phyloP scores from a whole-genome alignment of 1,140 invertebrate genomes.

The Ctenoplectra terminalis region DNA sequence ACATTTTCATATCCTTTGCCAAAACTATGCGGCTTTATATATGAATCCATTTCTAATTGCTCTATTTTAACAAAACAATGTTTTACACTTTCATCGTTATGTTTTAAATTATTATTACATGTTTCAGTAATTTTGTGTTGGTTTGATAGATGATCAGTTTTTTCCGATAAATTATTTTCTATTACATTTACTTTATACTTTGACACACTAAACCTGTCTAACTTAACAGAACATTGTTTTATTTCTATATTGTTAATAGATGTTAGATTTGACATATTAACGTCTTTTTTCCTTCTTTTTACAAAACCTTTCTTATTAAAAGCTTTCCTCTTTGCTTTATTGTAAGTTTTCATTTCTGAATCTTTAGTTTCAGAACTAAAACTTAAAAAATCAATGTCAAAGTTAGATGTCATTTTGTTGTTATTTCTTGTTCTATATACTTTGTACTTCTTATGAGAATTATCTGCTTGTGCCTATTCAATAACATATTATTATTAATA shows the following conservation, averaged over 20 bases:
- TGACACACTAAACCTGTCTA: not conserved
- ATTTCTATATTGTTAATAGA: not conserved
- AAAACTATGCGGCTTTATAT: not conserved
- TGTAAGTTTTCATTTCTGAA: not conserved
- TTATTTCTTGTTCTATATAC: not conserved
- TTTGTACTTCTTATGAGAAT: not conserved
- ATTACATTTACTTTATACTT: not conserved
- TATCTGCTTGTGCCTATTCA: slow-evolving; percentile 3
- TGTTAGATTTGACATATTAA: not conserved
- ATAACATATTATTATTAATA: slow-evolving; percentile 18
- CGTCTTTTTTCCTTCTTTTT: not conserved
- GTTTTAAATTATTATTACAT: not conserved
- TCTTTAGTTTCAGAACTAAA: not conserved
- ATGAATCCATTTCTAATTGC: slow-evolving; percentile 4
- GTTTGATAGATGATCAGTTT: not conserved
- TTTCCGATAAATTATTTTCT: not conserved
- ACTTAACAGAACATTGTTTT: slow-evolving; percentile 41
- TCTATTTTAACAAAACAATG: slow-evolving; percentile 15
- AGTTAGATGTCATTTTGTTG: not conserved
- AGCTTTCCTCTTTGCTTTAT: not conserved
- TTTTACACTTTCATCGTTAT: not conserved
- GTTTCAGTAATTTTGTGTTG: not conserved
- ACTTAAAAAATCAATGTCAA: not conserved
- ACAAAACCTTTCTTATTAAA: not conserved
- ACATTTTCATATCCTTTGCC: not conserved